Evolutionary conservation across 92 coral and sea anemone species (phyloP), one percentile per base, ranked within the genome.

Genomic region (Phenganax stokvisi): DNA sequence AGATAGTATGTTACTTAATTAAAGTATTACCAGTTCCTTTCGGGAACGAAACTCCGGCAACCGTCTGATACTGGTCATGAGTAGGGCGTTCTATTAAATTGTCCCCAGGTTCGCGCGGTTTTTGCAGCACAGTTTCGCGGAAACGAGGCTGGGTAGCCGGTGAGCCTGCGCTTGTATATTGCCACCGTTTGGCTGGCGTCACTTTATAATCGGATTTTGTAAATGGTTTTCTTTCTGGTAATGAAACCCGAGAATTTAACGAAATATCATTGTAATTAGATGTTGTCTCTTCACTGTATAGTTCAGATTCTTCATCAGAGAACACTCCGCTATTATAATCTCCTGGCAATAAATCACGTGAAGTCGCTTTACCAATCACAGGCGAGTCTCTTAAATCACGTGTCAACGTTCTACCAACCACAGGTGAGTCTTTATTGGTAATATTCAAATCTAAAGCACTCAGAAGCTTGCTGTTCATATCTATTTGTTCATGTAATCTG

Each of bases 31-130:
- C 98, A 81, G 98, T 89, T 7, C 88, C 89, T 62, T 85, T 76
- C 20, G 98, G 98, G 56, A 94, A 94, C 0, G 97, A 85, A 4
- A 94, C 98, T 28, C 98, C 98, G 37, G 87, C 89, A 7, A 88
- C 80, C 52, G 89, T 88, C 84, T 89, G 96, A 70, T 94, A 94
- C 71, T 94, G 97, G 67, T 91, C 92, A 79, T 96, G 91, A 16
- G 89, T 74, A 6, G 99, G 99, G 1, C 99, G 87, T 61, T 84
- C 87, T 13, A 47, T 54, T 4, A 51, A 44, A 25, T 89, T 88
- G 51, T 86, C 91, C 58, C 92, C 88, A 9, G 89, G 89, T 31
- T 96, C 99, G 51, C 83, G 79, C 44, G 99, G 96, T 60, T 90
- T 90, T 47, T 90, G 70, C 80, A 96, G 82, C 75, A 88, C 84